Base-by-base conservation (phyloP, 1,140 invertebrate species). In the Triops cancriformis region DNA sequence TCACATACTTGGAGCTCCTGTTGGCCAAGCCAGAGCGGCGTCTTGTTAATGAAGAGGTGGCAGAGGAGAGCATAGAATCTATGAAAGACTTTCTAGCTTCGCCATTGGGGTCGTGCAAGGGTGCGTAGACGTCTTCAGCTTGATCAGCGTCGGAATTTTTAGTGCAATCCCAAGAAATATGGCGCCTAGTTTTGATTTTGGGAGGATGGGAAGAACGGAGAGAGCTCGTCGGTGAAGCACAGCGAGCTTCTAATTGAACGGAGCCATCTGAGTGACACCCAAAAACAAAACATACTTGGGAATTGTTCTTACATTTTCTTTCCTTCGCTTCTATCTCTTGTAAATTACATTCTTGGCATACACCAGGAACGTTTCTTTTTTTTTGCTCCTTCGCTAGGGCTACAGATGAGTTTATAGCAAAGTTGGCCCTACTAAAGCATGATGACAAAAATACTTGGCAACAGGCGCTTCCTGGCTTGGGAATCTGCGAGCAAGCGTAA, bases 131-230 rank as follows among this genome's bases (percentile, higher is more conserved):
- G 51, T 64, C 51, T 64, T 64, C 51, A 18, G 51, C 51, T 64
- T 18, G 51, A 64, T 64, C 51, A 64, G 51, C 6, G 5, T 64
- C 51, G 14, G 14, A 10, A 23, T 64, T 18, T 64, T 64, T 64
- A 18, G 51, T 64, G 51, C 51, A 64, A 64, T 64, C 51, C 51
- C 51, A 64, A 64, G 51, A 64, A 23, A 64, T 64, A 23, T 64
- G 9, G 51, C 23, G 14, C 14, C 14, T 64, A 64, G 18, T 64
- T 64, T 64, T 64, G 10, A 6, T 64, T 64, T 64, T 64, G 10
- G 51, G 23, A 64, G 5, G 51, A 1, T 23, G 51, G 23, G 51
- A 9, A 64, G 51, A 23, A n/a, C 51, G 51, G 51, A 23, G 51
- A 6, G 51, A 23, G 23, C 18, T 64, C n/a, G 51, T 64, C 23